Base-by-base conservation (phyloP, 92 coral and sea anemone genomes). In the Zoanthus sansibaricus region DNA sequence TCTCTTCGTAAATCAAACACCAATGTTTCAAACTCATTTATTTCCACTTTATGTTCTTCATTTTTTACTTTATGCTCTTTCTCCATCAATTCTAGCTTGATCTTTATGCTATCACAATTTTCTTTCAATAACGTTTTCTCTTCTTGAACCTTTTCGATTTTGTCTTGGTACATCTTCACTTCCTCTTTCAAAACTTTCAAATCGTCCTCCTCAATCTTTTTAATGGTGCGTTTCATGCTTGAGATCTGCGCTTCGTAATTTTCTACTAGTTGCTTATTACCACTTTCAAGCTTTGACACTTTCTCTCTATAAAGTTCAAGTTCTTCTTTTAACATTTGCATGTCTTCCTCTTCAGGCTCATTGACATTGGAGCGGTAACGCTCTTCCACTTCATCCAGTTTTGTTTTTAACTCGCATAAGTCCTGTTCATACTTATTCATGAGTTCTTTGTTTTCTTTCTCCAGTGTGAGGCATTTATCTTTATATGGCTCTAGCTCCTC, bases 181-280 rank as follows among this genome's bases (percentile, higher is more conserved):
- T 95, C 97, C 61, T 94, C 95, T 51, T 94, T 96, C 49, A 92
- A 89, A 18, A 95, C 93, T 83, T 90, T 93, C 83, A 91, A 71
- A 79, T 94, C 95, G 37, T 93, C 97, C 47, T 94, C 97, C 59
- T 95, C 97, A 44, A 87, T 87, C 72, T 92, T 92, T 47, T 92
- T 94, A 84, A 83, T 93, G 58, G 92, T 92, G 71, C 84, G 88
- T 87, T 90, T 91, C 83, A 94, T 67, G 74, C 89, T 88, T 46
- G 89, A 92, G 32, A 95, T 75, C 72, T 93, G 98, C 7, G 96
- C 97, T 79, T 93, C 96, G 78, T 94, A 95, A 86, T 94, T 95
- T 55, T 92, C 90, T 68, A 95, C 91, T 79, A 94, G 86, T 72
- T 92, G 90, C 83, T 83, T 82, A 79, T 90, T 93, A 8, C 96